A percentile compares a stretch with the other conserved stretches of the same genome.
Conservation (phyloP, 1,140 invertebrate genomes). For the Pachyrhynchus sulphureomaculatus region DNA sequence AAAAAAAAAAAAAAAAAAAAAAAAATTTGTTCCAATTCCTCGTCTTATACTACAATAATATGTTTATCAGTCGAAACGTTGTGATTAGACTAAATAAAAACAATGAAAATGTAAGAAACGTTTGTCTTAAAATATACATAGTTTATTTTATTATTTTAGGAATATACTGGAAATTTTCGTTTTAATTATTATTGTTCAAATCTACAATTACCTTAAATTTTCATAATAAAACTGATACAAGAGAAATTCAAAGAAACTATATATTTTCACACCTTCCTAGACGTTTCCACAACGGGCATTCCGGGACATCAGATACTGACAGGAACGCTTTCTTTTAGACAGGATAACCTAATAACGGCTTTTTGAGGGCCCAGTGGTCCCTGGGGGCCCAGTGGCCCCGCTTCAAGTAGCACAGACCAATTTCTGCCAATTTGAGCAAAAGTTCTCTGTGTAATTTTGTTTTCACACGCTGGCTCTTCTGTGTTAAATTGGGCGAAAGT, state of each 20-base stretch:
- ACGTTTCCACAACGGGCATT: conserved; percentile 9
- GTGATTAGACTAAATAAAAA: no score
- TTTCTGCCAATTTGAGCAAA: conserved; percentile 62
- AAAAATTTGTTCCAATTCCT: no score
- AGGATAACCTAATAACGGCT: conserved; percentile 49
- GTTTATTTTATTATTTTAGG: no score
- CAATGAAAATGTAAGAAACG: no score
- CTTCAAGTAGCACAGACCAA: conserved; percentile 55
- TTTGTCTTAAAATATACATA: no score
- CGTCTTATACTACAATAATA: no score
- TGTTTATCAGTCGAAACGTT: no score
- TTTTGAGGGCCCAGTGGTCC: conserved; percentile 40
- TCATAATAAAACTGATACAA: no score
- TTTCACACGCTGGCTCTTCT: conserved; percentile 53
- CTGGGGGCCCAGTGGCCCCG: conserved; percentile 39
- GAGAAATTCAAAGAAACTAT: background rate
- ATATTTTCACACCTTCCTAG: background rate
- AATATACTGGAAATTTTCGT: no score
- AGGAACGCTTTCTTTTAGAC: conserved; percentile 21
- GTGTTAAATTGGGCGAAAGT: conserved; percentile 21
- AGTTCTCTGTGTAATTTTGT: conserved; percentile 62
- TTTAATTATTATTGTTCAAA: no score
- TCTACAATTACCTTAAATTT: no score
- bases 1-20: no score
- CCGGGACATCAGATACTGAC: conserved; percentile 13